Evolutionary conservation across 2,888 invertebrate species (phyloP), one percentile per base, ranked within the genome.

Genomic region (Nemotelus nigrinus): DNA sequence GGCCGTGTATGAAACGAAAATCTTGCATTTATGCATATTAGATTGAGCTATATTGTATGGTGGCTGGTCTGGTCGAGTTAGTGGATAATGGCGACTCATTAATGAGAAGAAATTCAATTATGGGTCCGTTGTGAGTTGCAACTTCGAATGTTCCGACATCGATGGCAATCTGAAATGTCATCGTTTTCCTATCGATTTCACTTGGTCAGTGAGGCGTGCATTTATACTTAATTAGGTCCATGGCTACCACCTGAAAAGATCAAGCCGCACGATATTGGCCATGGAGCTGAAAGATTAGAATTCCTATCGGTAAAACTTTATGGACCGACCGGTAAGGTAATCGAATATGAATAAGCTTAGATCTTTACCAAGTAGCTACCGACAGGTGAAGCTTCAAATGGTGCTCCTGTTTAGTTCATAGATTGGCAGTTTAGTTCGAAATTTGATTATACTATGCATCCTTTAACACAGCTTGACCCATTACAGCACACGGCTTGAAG

Each of bases 1-100:
- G 68, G 6, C 68, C 50, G 50, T 25, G 68, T 50, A 50, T 10
- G 53, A 48, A 6, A 53, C 10, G 6, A 53, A 10, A 25, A 50
- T 50, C 68, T 68, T 68, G 68, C 68, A 68, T 50, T 63, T 68
- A 50, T 68, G 68, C 68, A 68, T 50, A 68, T 68, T 68, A 48
- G 68, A 48, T 68, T n/a, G 6, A 43, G 7, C 6, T 50, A 53
- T 7, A 25, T 48, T 48, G 53, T 25, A 63, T 63, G 63, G 1
- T 53, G 53, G 63, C 39, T 43, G 41, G 63, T 1, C 43, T n/a
- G 43, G 41, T 39, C 4, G 63, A 41, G 41, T 39, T 25, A 63
- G 39, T n/a, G 10, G 41, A 41, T 63, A 5, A 63, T 39, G 63
- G 8, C 25, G 63, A 3, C 41, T 39, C 63, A 53, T 53, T 53